Evolutionary conservation across 2,888 invertebrate genomes (phyloP).

Genomic region (Nephrotoma guestfalica): DNA sequence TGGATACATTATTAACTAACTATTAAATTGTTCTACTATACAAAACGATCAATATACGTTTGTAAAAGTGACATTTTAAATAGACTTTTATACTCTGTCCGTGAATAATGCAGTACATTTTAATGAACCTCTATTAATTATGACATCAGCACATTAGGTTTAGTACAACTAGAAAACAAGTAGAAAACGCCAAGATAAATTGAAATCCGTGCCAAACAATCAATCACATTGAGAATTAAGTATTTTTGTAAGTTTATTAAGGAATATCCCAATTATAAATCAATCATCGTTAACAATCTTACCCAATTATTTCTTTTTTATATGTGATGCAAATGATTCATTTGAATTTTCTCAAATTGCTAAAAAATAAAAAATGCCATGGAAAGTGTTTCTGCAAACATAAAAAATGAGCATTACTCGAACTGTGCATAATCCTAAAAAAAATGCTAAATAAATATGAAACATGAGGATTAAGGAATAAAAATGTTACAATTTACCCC

Average conservation of each 20-base stretch:
- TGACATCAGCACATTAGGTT: background rate
- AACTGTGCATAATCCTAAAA: background rate
- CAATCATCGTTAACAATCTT: background rate
- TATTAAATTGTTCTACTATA: background rate
- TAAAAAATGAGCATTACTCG: background rate
- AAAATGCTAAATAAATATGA: background rate
- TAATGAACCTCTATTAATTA: background rate
- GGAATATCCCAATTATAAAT: background rate
- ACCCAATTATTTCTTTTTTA: background rate
- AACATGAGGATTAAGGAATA: background rate
- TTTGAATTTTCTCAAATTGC: background rate
- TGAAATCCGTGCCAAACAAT: background rate
- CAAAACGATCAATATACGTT: background rate
- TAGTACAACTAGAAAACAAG: background rate
- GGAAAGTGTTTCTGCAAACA: background rate
- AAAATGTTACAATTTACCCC: background rate
- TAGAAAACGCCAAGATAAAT: background rate
- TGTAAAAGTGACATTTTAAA: background rate
- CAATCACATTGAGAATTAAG: background rate
- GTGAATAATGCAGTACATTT: background rate
- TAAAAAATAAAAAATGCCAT: background rate
- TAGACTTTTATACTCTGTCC: background rate
- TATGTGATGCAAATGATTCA: background rate
- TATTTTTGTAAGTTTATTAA: background rate
- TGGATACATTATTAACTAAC: background rate